These are phyloP conservation scores for Linnaemya tessellans DNA, from an alignment of 2,888 invertebrate species.

Conservation along the genomic window DNA sequence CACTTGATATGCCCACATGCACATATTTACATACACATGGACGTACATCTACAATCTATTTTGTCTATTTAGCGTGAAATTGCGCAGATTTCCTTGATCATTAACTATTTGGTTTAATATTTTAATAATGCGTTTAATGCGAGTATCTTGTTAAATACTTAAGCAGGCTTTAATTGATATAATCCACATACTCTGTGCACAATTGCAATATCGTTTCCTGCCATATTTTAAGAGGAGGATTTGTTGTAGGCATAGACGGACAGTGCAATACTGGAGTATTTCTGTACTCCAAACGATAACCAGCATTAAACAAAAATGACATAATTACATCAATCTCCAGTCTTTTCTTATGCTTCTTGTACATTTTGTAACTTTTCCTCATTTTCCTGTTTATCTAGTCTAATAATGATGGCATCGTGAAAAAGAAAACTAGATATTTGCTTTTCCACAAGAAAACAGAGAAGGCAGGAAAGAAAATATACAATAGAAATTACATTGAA, in stretches of 20 bases:
- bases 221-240: background rate
- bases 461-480: conserved; percentile 26
- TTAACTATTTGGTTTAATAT: background rate
- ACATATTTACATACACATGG: too few relatives aligned
- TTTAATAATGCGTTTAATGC: background rate
- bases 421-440: conserved; percentile 42
- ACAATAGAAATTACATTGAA: too few relatives aligned
- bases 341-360: conserved; percentile 26
- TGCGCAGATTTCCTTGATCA: background rate
- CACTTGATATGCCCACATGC: too few relatives aligned
- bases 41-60: background rate
- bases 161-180: background rate
- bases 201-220: conserved; percentile 17
- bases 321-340: conserved; percentile 59
- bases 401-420: conserved; percentile 37
- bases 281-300: conserved; percentile 53
- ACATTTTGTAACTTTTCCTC: conserved; percentile 13
- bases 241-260: too few relatives aligned
- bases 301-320: conserved; percentile 60
- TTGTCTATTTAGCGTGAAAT: background rate
- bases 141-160: background rate
- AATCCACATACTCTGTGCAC: background rate
- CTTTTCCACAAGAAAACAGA: conserved; percentile 21
- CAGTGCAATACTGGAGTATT: conserved; percentile 14
- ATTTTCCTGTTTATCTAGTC: conserved; percentile 22